Evolutionary conservation across 2,888 invertebrate species (phyloP).

Genomic region (Ornithoptera priamus): DNA sequence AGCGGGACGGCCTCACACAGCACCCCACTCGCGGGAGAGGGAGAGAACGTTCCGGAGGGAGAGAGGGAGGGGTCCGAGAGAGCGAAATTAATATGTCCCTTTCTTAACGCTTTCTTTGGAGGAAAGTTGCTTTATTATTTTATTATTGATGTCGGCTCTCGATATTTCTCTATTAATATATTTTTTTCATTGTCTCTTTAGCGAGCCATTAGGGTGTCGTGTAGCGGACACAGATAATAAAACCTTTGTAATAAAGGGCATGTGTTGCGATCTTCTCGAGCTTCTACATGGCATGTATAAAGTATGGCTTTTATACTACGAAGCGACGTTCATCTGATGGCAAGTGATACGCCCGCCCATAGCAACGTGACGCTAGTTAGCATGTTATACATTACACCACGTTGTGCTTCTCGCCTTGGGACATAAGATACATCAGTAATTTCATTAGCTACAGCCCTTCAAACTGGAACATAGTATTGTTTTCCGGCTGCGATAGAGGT

Average conservation of each 20-base stretch:
- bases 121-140: conserved; percentile 66
- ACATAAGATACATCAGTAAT: too few relatives aligned
- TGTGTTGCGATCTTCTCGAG: conserved; percentile 21
- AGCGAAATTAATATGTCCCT: conserved; percentile 77
- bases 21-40: conserved; percentile 40
- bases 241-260: conserved; percentile 28
- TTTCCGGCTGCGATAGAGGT: too few relatives aligned
- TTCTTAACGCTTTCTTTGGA: conserved; percentile 66
- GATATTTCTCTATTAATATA: conserved; percentile 56
- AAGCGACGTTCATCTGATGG: too few relatives aligned
- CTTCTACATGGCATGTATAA: conserved; percentile 1
- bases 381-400: too few relatives aligned
- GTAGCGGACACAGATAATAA: conserved; percentile 27
- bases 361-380: too few relatives aligned
- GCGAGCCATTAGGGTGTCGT: conserved; percentile 40
- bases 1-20: conserved; percentile 47
- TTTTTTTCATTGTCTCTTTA: conserved; percentile 41
- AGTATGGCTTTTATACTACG: not conserved
- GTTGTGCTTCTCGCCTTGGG: too few relatives aligned
- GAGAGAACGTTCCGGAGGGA: conserved; percentile 38
- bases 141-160: conserved; percentile 65
- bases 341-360: too few relatives aligned
- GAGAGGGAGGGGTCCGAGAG: conserved; percentile 46
- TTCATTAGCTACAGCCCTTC: too few relatives aligned
- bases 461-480: too few relatives aligned